A percentile compares a stretch with the other conserved stretches of the same genome.
phyloP scores from a whole-genome alignment of 2,113 vertebrate species.

The Recurvirostra avosetta region DNA sequence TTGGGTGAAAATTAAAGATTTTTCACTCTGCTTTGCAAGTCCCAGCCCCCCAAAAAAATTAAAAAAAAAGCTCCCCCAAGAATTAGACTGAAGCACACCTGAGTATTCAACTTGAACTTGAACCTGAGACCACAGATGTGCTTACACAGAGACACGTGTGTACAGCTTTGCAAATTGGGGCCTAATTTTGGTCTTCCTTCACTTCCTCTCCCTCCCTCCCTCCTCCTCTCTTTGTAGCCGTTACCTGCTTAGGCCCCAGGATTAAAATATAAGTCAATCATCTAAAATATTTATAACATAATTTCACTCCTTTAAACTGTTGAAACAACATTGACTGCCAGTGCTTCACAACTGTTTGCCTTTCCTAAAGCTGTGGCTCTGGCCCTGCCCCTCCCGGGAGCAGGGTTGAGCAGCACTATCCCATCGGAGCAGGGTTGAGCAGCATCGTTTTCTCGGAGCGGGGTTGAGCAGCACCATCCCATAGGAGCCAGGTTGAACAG shows the following conservation, averaged over 20 bases:
- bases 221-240: background rate
- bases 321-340: background rate
- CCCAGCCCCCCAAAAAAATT: background rate
- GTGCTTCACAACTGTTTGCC: accelerated
- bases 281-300: background rate
- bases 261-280: background rate
- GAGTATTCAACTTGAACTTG: background rate
- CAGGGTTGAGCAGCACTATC: background rate
- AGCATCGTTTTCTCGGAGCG: accelerated
- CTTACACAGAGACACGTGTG: background rate
- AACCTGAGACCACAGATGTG: background rate
- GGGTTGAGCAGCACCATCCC: background rate
- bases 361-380: background rate
- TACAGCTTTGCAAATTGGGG: background rate
- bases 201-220: background rate
- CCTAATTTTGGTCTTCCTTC: background rate
- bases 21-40: background rate
- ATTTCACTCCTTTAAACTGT: background rate
- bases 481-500: background rate
- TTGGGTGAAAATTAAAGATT: background rate
- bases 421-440: background rate
- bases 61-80: background rate
- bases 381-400: accelerated
- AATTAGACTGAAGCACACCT: background rate
- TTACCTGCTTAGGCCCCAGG: background rate